Evolutionary conservation across 2,113 vertebrate genomes (phyloP), one percentile per base, ranked within the genome.

Genomic region (Vulpes vulpes): DNA sequence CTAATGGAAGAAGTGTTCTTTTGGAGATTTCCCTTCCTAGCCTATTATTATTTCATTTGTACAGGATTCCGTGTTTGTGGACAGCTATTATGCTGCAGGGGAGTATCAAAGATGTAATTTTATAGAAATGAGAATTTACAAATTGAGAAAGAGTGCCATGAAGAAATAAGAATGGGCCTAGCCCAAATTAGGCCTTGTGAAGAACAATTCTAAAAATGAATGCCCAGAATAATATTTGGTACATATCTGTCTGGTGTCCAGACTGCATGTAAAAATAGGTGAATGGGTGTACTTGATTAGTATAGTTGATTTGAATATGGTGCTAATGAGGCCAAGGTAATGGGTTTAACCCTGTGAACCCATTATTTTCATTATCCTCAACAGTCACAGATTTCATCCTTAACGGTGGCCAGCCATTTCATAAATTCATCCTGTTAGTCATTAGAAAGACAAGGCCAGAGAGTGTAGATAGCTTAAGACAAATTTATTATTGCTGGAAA

Each of bases 311-410:
- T 87, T 91, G 74, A 97, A 95, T 73, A 27, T n/a, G 55, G 69
- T 96, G 57, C 53, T 92, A 96, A 93, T 78, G 78, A 95, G 94
- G 49, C 53, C 78, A 78, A 80, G 51, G 67, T 94, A 91, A 92
- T 55, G n/a, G 51, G 20, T 57, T 94, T 90, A 94, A 95, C 85
- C 73, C 73, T 49, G 11, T 79, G 55, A 79, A 80, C 93, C 71
- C 23, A 51, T 89, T 94, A 74, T 95, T 97, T 86, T 94, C 91
- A 94, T 92, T 95, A 81, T 76, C 43, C 65, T 94, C 76, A 55
- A 35, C 49, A 96, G 94, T 85, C 23, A 88, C 64, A 32, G 53
- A 43, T 81, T 91, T 95, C 88, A 67, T 82, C 43, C 85, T 57
- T 51, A 78, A 25, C 8, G 2, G 49, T 67, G 55, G 20, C 22